A percentile compares a stretch with the other conserved stretches of the same genome.
These are phyloP conservation scores for Bradypus variegatus DNA, from an alignment of 2,797 vertebrate genomes.

Conservation along the genomic window DNA sequence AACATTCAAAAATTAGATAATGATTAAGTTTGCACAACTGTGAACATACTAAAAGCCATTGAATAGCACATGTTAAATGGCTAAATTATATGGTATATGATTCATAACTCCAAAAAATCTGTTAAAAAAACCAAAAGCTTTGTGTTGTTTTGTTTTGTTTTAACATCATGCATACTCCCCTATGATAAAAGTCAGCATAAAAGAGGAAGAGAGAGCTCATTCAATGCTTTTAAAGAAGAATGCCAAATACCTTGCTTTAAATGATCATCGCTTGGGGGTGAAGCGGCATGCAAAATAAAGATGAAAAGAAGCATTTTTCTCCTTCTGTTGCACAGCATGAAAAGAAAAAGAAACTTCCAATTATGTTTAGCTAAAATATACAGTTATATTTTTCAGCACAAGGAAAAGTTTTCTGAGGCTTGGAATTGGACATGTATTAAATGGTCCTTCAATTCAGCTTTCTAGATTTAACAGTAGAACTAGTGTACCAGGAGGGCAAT, in stretches of 20 bases:
- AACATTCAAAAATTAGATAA: not conserved
- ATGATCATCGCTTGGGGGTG: not conserved
- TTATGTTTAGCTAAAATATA: not conserved
- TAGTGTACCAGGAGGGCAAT: not conserved
- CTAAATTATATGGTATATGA: not conserved
- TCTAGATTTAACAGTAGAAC: not conserved
- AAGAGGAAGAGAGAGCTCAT: not conserved
- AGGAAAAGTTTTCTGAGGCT: not conserved
- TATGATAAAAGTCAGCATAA: not conserved
- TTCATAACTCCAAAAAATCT: not conserved
- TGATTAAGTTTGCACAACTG: not conserved
- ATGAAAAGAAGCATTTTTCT: conserved; percentile 23
- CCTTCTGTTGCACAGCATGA: conserved; percentile 7
- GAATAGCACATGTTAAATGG: not conserved
- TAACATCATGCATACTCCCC: not conserved
- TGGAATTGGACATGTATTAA: not conserved
- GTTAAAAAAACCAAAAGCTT: not conserved
- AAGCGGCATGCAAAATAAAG: conserved; percentile 35
- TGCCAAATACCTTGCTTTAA: conserved; percentile 22
- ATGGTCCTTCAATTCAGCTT: not conserved
- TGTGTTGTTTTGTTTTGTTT: conserved; percentile 1
- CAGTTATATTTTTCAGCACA: not conserved
- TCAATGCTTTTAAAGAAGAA: not conserved
- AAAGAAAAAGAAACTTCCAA: not conserved
- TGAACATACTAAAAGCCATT: not conserved